Percentiles rank a stretch among this genome's conserved stretches.
Evolutionary conservation across 1,140 invertebrate species (phyloP).

Genomic region (Triops cancriformis): DNA sequence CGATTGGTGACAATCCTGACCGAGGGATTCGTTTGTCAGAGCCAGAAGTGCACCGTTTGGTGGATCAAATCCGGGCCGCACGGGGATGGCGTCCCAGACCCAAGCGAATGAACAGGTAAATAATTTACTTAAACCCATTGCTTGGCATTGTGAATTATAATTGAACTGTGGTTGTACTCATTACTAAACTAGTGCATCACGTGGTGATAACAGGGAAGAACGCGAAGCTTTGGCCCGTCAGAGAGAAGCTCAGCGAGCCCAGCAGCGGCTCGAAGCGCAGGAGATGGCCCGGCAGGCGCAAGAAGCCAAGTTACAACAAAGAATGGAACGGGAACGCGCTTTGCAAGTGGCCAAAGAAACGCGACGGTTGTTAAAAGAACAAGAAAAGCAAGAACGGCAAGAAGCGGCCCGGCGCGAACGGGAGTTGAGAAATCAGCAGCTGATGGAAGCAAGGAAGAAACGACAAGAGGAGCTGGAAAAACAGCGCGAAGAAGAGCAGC

Average conservation of each 20-base stretch:
- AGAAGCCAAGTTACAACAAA: conserved; percentile 39
- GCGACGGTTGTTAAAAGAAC: conserved; percentile 49
- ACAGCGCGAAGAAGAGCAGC: conserved; percentile 71
- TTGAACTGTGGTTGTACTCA: background rate
- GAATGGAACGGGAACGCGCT: conserved; percentile 47
- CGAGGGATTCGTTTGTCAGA: conserved; percentile 43
- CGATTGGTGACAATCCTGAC: conserved; percentile 36
- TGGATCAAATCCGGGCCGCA: conserved; percentile 40
- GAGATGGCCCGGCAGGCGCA: conserved; percentile 38
- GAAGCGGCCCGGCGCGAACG: conserved; percentile 64
- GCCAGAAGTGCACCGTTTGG: conserved; percentile 44
- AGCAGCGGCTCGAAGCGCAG: conserved; percentile 33
- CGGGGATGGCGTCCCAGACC: conserved; percentile 34
- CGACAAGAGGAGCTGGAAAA: conserved; percentile 76
- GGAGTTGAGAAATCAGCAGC: conserved; percentile 61
- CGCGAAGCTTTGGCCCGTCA: conserved; percentile 32
- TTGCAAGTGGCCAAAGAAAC: conserved; percentile 52
- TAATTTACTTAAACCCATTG: conserved; percentile 33
- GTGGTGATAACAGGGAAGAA: conserved; percentile 26
- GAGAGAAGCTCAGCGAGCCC: conserved; percentile 23
- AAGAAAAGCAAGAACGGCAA: conserved; percentile 66
- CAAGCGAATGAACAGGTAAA: conserved; percentile 44
- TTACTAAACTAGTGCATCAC: background rate
- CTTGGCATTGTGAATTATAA: background rate
- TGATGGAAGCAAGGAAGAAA: conserved; percentile 68